Evolutionary conservation across 1,140 invertebrate genomes (phyloP).

Genomic region (Papilio glaucus): DNA sequence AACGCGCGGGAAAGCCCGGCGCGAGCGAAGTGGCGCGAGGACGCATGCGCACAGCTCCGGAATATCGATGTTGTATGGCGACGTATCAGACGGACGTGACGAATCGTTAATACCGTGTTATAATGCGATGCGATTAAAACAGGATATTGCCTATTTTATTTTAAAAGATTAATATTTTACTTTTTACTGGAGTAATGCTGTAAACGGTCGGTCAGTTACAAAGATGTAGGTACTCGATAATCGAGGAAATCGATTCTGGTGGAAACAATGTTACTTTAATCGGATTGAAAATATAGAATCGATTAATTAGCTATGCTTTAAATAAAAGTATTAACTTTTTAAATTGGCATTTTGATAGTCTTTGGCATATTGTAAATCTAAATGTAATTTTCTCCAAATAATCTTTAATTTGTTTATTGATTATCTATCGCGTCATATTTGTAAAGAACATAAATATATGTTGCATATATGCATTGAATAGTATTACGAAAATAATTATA

Average conservation of each 20-base stretch:
- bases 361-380: too few species aligned
- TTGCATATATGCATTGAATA: too few species aligned
- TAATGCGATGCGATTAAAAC: background rate
- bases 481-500: too few species aligned
- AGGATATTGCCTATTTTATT: slow-evolving; percentile 2
- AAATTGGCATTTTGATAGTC: too few species aligned
- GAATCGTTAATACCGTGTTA: slow-evolving; percentile 7
- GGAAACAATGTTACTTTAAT: background rate
- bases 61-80: slow-evolving; percentile 24
- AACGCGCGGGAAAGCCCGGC: slow-evolving; percentile 31
- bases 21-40: slow-evolving; percentile 28
- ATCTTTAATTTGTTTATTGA: too few species aligned
- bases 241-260: background rate
- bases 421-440: too few species aligned
- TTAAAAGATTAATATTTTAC: background rate
- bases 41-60: slow-evolving; percentile 30
- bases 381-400: too few species aligned
- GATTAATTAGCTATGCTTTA: background rate
- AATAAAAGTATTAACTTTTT: too few species aligned
- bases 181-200: background rate
- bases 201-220: background rate
- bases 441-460: too few species aligned
- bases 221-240: background rate
- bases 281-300: too few species aligned
- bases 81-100: slow-evolving; percentile 19